Evolutionary conservation across 1,140 invertebrate species (phyloP), one percentile per base, ranked within the genome.

Genomic region (Drosophila nikananu): DNA sequence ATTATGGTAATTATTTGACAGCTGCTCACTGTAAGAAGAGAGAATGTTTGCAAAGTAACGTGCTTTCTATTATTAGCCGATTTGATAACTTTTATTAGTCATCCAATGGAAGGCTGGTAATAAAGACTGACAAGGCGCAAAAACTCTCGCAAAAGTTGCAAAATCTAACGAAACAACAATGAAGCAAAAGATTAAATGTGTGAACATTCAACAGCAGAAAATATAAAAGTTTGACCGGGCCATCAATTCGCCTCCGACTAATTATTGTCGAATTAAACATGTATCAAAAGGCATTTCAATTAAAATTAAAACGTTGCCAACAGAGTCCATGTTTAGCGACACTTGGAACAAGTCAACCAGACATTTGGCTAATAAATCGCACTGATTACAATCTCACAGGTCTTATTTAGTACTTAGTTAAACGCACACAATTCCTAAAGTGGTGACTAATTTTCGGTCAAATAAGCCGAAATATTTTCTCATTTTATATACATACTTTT

Each of bases 11-110:
- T 71, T 48, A 52, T 62, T 62, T 81, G 78, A 84, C 73, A 68
- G 77, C 65, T 21, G 58, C 65, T 46, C 19, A 30, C 27, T 65
- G 64, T 21, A 44, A 30, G 17, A 32, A 21, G 64, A 10, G 49
- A 78, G 55, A 68, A 46, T 65, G 59, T 63, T 61, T 63, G 68
- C 70, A 39, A 72, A 72, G 59, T 82, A 86, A 86, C 49, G 61
- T 67, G 46, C 65, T 64, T 64, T 76, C 81, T 86, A 86, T 86
- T 83, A 80, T 80, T 87, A 87, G 76, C 55, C 64, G 27, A 30
- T 76, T 67, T 52, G 41, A 68, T 73, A 79, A 77, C 57, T 64
- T 51, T 23, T 42, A 52, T 77, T 66, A 70, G 62, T 77, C 73
- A 77, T 39, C 44, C 44, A 51, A 57, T 61, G 27, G 19, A 25